Evolutionary conservation across 64 coral and sea anemone genomes (phyloP).

Genomic region (Montipora foliosa): DNA sequence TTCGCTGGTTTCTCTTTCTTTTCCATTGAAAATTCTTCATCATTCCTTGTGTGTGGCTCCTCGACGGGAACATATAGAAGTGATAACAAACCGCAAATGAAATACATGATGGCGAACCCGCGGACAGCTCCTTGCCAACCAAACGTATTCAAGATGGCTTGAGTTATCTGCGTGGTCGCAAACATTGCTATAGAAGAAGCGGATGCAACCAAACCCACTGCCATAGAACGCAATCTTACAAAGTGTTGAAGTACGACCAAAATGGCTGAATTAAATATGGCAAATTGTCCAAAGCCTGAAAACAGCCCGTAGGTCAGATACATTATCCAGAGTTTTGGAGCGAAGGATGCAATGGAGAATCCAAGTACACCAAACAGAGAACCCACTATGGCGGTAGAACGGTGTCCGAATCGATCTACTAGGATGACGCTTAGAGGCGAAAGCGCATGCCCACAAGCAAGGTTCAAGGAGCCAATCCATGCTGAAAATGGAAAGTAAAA

Average conservation of each 20-base stretch:
- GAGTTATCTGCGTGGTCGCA: slow-evolving; percentile 31
- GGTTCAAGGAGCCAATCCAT: slow-evolving; percentile 42
- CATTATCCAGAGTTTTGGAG: slow-evolving; percentile 41
- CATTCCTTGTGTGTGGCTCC: neutral
- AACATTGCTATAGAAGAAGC: slow-evolving; percentile 41
- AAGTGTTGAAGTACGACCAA: slow-evolving; percentile 59
- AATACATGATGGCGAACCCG: slow-evolving; percentile 34
- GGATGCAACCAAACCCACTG: slow-evolving; percentile 37
- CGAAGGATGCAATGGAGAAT: slow-evolving; percentile 23
- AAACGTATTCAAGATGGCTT: slow-evolving; percentile 34
- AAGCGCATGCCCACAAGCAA: neutral
- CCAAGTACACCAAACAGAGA: slow-evolving; percentile 10
- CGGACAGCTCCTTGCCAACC: slow-evolving; percentile 48
- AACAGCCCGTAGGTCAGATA: slow-evolving; percentile 53
- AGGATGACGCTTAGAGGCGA: slow-evolving; percentile 49
- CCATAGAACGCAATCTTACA: slow-evolving; percentile 42
- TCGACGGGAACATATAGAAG: slow-evolving; percentile 34
- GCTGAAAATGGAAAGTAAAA: slow-evolving; percentile 32
- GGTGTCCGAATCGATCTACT: slow-evolving; percentile 35
- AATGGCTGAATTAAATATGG: slow-evolving; percentile 22
- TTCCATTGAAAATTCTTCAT: neutral
- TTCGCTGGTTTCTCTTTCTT: neutral
- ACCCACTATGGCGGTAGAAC: slow-evolving; percentile 34
- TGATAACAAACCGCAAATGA: slow-evolving; percentile 17
- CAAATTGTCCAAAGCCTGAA: slow-evolving; percentile 9